Conservation (phyloP, 1,140 invertebrate genomes). For the Glomeris maerens region DNA sequence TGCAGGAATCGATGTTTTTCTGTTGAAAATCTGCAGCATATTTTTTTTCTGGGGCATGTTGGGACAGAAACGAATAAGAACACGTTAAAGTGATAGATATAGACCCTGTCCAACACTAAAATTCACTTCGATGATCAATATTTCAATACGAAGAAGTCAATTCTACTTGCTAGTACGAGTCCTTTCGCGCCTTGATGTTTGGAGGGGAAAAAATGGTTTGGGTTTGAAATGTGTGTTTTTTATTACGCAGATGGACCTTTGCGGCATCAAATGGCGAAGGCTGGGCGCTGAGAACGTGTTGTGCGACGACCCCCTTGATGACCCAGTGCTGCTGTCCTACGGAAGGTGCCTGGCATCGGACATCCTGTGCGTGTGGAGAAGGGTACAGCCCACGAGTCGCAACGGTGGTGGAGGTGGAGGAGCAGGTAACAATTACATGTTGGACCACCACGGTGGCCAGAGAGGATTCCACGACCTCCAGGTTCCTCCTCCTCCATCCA, state of each 20-base stretch:
- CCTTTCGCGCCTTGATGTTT: too few relatives aligned
- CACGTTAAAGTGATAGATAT: too few relatives aligned
- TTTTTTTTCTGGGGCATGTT: too few relatives aligned
- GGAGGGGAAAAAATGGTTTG: too few relatives aligned
- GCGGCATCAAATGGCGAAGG: constrained; percentile 98
- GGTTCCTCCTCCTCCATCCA: constrained; percentile 12
- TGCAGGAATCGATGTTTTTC: too few relatives aligned
- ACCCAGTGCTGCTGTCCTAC: constrained; percentile 85
- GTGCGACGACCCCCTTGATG: constrained; percentile 60
- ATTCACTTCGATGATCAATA: too few relatives aligned
- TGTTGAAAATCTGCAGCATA: too few relatives aligned
- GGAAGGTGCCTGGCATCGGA: constrained; percentile 82
- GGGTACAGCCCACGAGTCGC: constrained; percentile 31
- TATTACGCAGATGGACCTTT: constrained; percentile 96
- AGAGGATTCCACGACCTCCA: constrained; percentile 17
- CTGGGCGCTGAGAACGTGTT: constrained; percentile 62
- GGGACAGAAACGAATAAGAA: too few relatives aligned
- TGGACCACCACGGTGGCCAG: constrained; percentile 23
- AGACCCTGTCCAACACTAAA: too few relatives aligned
- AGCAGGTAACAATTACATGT: background rate
- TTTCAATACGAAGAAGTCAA: too few relatives aligned
- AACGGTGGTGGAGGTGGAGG: background rate
- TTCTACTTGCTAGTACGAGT: too few relatives aligned
- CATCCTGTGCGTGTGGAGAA: constrained; percentile 91
- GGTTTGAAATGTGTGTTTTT: too few relatives aligned